Base-by-base conservation (phyloP, 1,140 invertebrate genomes). In the Brachionus calyciflorus region DNA sequence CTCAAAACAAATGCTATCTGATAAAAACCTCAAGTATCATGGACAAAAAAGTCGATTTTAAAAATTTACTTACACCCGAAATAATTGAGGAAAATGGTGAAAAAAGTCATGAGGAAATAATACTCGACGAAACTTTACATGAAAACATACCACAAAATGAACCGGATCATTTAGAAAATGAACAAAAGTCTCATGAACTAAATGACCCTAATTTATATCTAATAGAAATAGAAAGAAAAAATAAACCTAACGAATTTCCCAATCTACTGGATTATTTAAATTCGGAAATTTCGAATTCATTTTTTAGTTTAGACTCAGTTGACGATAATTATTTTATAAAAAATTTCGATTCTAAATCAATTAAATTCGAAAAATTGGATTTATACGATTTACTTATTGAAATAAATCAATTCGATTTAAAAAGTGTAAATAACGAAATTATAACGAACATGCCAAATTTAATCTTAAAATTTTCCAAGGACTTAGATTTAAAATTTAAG, bases 11-110 rank as follows among this genome's bases (percentile, higher is more conserved):
- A 78, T 77, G 55, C 44, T 55, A 12, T 78, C 80, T 40, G 80
- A 83, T 17, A 81, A 82, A 7, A 81, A 85, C 76, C 80, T 21
- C 6, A 12, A 12, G 46, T 5, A 78, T 53, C 0, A 21, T 70
- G 14, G 46, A 69, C 10, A 77, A 65, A 49, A 70, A 24, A 53
- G 37, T 69, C 17, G 33, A 78, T 21, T 78, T 70, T 14, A 40
- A 14, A 24, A 46, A 44, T 65, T 26, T 65, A 21, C 24, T 21
- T 24, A 10, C 40, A 19, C 12, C 14, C 0, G 30, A 65, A 26
- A 46, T n/a, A 46, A 12, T 14, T 24, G 7, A 28, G 0, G 5
- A 10, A 41, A 60, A 46, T 1, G 40, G 44, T 3, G 5, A 19
- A 46, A 57, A 9, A 28, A 26, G n/a, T 1, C 53, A 24, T 14